phyloP scores from a whole-genome alignment of 2,113 vertebrate genomes.

The Carassius gibelio region DNA sequence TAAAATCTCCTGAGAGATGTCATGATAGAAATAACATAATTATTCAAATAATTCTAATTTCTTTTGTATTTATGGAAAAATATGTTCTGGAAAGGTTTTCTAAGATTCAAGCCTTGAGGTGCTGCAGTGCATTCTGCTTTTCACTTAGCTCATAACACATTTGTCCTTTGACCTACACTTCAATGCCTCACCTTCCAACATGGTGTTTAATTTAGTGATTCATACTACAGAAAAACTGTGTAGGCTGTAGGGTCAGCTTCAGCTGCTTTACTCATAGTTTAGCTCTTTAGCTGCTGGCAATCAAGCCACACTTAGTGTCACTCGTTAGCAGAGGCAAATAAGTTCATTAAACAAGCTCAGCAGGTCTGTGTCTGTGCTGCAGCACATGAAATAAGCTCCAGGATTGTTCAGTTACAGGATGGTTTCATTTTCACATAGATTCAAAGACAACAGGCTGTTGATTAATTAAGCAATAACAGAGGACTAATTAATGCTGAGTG shows the following conservation, averaged over 20 bases:
- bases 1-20: not conserved
- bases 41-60: too few species aligned
- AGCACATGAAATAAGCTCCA: not conserved
- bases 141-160: not conserved
- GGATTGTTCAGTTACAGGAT: not conserved
- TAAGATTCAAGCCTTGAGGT: not conserved
- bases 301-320: constrained; percentile 2
- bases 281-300: constrained; percentile 4
- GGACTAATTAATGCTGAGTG: not conserved
- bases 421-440: not conserved
- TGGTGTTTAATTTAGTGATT: not conserved
- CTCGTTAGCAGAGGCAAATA: not conserved
- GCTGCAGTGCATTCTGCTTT: not conserved
- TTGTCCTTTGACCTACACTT: not conserved
- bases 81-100: not conserved
- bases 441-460: not conserved
- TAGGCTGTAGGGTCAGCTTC: not conserved
- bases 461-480: not conserved
- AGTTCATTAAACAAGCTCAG: not conserved
- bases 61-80: not conserved
- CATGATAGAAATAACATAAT: not conserved
- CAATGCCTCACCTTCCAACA: not conserved
- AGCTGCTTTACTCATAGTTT: not conserved
- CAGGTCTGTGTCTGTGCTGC: not conserved
- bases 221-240: not conserved